A percentile compares a stretch with the other conserved stretches of the same genome.
Evolutionary conservation across 1,140 invertebrate genomes (phyloP).

Genomic region (Battus philenor): DNA sequence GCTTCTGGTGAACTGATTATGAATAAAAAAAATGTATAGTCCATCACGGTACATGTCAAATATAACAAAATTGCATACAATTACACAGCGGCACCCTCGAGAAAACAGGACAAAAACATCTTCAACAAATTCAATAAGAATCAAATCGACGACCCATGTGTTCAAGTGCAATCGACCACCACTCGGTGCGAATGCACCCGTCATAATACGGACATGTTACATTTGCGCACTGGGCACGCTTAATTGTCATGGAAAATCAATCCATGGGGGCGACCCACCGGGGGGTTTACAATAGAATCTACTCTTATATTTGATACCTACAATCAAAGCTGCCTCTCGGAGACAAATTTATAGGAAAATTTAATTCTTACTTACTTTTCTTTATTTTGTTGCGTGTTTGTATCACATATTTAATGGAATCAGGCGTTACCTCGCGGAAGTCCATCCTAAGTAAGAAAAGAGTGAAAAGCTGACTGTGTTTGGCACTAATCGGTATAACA

Average conservation of each 20-base stretch:
- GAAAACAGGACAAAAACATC: conserved; percentile 51
- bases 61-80: conserved; percentile 15
- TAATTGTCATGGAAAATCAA: conserved; percentile 48
- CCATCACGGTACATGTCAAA: conserved; percentile 6
- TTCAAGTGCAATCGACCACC: conserved; percentile 44
- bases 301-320: too few species aligned
- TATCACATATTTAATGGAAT: too few species aligned
- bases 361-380: too few species aligned
- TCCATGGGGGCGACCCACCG: conserved; percentile 42
- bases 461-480: too few species aligned
- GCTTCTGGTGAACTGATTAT: too few species aligned
- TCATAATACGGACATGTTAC: conserved; percentile 53
- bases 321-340: conserved; percentile 4
- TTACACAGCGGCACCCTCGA: conserved; percentile 13
- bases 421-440: too few species aligned
- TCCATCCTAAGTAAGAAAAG: too few species aligned
- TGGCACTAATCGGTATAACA: too few species aligned
- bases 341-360: too few species aligned
- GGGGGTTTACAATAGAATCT: conserved; percentile 18
- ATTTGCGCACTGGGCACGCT: conserved; percentile 34
- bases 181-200: conserved; percentile 39
- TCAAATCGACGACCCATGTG: conserved; percentile 60
- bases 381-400: too few species aligned
- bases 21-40: too few species aligned
- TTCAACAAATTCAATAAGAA: conserved; percentile 61